Conservation (phyloP, 2,888 invertebrate species). For the Dyspetes luteomarginatus region DNA sequence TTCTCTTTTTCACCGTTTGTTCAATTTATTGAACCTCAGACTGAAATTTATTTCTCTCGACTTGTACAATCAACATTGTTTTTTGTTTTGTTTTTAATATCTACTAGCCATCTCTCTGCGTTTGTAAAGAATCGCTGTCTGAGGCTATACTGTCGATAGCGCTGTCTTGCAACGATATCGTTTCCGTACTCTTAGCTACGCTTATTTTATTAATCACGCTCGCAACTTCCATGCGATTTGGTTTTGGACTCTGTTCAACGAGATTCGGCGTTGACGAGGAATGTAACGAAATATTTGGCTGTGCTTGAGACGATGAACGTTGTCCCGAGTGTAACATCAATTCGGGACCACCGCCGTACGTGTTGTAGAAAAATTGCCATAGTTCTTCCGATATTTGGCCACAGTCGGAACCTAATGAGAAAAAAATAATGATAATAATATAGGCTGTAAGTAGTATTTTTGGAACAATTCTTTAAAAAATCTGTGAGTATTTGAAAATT, state of each 20-base stretch:
- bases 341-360: constrained; percentile 96
- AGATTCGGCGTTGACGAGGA: constrained; percentile 80
- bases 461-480: no score
- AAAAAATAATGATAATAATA: no score
- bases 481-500: no score
- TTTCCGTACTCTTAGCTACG: constrained; percentile 78
- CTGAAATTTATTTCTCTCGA: constrained; percentile 32
- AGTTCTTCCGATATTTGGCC: constrained; percentile 93
- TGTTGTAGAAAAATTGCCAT: constrained; percentile 93
- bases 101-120: constrained; percentile 75
- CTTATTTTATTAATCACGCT: constrained; percentile 74
- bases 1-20: constrained; percentile 4
- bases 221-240: constrained; percentile 75
- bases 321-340: constrained; percentile 84
- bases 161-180: constrained; percentile 78
- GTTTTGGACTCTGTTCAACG: constrained; percentile 76
- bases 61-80: constrained; percentile 18
- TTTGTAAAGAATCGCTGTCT: constrained; percentile 77
- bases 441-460: no score
- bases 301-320: constrained; percentile 73
- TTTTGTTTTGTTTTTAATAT: constrained; percentile 30
- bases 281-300: constrained; percentile 81
- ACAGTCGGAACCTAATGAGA: constrained; percentile 85
- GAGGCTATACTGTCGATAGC: constrained; percentile 77
- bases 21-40: constrained; percentile 19